phyloP scores from a whole-genome alignment of 2,888 invertebrate species.

The Nephrotoma appendiculata region DNA sequence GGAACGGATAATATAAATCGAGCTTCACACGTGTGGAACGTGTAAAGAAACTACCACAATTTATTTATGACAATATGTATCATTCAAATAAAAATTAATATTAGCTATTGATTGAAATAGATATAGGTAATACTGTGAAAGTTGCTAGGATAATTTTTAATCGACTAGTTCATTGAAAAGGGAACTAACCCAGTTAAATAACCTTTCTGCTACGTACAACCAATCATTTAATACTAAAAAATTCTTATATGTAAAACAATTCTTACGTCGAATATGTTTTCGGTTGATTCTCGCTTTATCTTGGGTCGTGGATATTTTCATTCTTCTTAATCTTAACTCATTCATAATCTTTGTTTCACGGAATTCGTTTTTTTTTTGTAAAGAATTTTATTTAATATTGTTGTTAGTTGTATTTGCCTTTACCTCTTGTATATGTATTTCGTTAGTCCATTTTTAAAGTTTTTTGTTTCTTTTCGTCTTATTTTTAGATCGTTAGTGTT shows the following conservation, averaged over 20 bases:
- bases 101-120: too few species aligned
- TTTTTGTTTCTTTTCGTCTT: background rate
- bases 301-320: background rate
- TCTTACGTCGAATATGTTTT: background rate
- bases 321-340: background rate
- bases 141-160: too few species aligned
- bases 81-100: too few species aligned
- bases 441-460: background rate
- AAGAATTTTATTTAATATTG: background rate
- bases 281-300: background rate
- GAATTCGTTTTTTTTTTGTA: background rate
- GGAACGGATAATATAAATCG: too few species aligned
- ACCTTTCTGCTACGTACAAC: too few species aligned
- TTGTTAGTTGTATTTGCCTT: background rate
- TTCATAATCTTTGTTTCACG: background rate
- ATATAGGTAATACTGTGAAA: too few species aligned
- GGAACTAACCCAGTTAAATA: too few species aligned
- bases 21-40: too few species aligned
- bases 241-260: background rate
- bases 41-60: too few species aligned
- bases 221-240: too few species aligned
- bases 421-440: background rate
- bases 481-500: background rate
- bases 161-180: too few species aligned
- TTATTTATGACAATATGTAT: too few species aligned